Evolutionary conservation across 2,888 invertebrate genomes (phyloP), one percentile per base, ranked within the genome.

Genomic region (Lithosia quadra): DNA sequence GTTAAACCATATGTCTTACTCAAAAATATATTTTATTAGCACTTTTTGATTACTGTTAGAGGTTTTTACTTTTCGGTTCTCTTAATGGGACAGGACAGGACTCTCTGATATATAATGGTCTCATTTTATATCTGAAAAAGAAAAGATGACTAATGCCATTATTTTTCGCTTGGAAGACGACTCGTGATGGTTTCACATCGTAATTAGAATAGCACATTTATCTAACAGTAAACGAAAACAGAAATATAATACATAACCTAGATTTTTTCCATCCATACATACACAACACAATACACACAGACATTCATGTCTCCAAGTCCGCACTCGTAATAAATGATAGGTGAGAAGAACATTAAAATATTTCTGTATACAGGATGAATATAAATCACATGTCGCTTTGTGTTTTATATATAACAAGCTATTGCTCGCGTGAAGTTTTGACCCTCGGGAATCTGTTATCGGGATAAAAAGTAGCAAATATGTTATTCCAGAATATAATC

Each of bases 161-260:
- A 56, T 56, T 56, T 10, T 22, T n/a, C 21, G 55, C 24, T 56
- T 56, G 22, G 24, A n/a, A 22, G 55, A 56, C 22, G 13, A n/a
- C 21, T 56, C 2, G 7, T 34, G 58, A 58, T 28, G 13, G 28
- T 62, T 24, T 36, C 39, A 24, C 62, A 28, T 28, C 43, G 18
- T 28, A 49, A 62, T 62, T 62, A 49, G 49, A 49, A 49, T 62
- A 62, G 49, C 28, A 43, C 49, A 49, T 62, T 62, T 62, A 62
- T 36, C 34, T 63, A 63, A 55, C 63, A 55, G 63, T 63, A 55
- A 33, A 55, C 13, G n/a, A 7, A 33, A 33, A 8, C 21, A 53
- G 33, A 65, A 39, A 59, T 39, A 65, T 36, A 33, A 58, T 21
- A 61, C 36, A 53, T 53, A 56, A 63, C 57, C 67, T n/a, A 43